Conservation (phyloP, 1,140 invertebrate genomes). For the Drosophila virilis region DNA sequence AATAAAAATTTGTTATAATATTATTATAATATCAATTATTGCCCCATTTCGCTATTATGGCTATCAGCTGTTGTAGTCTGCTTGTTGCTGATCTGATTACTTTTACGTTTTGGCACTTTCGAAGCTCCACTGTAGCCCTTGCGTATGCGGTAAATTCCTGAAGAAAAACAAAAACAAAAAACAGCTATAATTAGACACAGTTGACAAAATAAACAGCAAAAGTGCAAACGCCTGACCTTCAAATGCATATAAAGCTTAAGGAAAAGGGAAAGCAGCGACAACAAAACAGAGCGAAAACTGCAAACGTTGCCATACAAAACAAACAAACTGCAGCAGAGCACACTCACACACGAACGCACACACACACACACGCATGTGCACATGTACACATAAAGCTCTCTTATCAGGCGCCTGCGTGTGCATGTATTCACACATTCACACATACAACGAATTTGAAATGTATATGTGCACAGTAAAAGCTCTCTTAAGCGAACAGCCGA, state of each 20-base stretch:
- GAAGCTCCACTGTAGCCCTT: slow-evolving; percentile 42
- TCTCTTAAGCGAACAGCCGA: no score
- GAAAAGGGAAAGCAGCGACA: slow-evolving; percentile 63
- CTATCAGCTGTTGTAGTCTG: slow-evolving; percentile 20
- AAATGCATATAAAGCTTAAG: slow-evolving; percentile 26
- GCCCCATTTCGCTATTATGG: slow-evolving; percentile 52
- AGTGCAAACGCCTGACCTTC: slow-evolving; percentile 65
- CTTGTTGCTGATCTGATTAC: slow-evolving; percentile 33
- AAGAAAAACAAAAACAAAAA: slow-evolving; percentile 17
- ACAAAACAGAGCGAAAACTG: slow-evolving; percentile 1
- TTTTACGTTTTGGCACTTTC: slow-evolving; percentile 47
- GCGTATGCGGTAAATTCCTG: slow-evolving; percentile 44
- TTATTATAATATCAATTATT: slow-evolving; percentile 65
- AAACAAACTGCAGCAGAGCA: slow-evolving; percentile 34
- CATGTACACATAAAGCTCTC: no score
- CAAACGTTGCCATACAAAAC: slow-evolving; percentile 12
- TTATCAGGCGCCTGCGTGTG: no score
- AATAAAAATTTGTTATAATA: slow-evolving; percentile 64
- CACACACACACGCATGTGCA: slow-evolving; percentile 8
- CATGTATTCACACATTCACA: no score
- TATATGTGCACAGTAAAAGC: no score
- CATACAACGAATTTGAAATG: no score
- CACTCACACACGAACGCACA: slow-evolving; percentile 3
- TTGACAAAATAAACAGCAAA: slow-evolving; percentile 40
- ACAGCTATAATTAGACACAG: slow-evolving; percentile 42